These are phyloP conservation scores for Phanerotoma sp. DNA, from an alignment of 2,888 invertebrate species.

Conservation along the genomic window DNA sequence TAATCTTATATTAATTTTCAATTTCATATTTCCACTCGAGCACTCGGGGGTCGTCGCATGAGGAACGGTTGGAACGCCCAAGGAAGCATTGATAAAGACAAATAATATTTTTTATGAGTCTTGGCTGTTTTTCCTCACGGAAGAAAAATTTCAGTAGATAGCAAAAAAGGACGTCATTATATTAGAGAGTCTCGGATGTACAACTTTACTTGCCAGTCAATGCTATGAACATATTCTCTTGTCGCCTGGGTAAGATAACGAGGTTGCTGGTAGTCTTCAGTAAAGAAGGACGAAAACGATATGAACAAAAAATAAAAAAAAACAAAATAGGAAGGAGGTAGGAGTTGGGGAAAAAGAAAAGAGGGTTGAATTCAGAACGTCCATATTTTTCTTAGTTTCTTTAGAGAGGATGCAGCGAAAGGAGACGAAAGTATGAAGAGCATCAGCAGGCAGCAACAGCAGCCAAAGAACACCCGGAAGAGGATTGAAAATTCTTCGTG, in stretches of 20 bases:
- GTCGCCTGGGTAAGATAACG: slow-evolving; percentile 38
- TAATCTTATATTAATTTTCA: too few relatives aligned
- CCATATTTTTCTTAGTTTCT: slow-evolving; percentile 10
- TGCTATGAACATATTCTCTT: neutral
- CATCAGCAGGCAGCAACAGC: too few relatives aligned
- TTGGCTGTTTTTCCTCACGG: slow-evolving; percentile 10
- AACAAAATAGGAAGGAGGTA: slow-evolving; percentile 20
- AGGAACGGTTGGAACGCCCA: neutral
- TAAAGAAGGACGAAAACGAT: slow-evolving; percentile 19
- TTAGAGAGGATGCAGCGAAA: neutral
- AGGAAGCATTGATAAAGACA: slow-evolving; percentile 4
- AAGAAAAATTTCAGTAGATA: slow-evolving; percentile 2
- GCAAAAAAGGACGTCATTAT: slow-evolving; percentile 1
- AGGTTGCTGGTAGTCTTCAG: slow-evolving; percentile 32
- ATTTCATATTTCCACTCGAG: neutral
- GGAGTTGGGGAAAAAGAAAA: slow-evolving; percentile 13
- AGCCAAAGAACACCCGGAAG: slow-evolving; percentile 30
- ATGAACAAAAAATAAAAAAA: slow-evolving; percentile 18
- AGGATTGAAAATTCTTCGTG: slow-evolving; percentile 48
- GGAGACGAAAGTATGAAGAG: slow-evolving; percentile 10
- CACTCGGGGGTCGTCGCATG: neutral
- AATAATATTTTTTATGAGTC: slow-evolving; percentile 9
- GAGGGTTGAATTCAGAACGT: slow-evolving; percentile 10
- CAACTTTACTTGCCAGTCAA: slow-evolving; percentile 36
- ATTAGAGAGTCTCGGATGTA: neutral